Conservation (phyloP, 1,140 invertebrate genomes). For the Cheumatopsyche charites region DNA sequence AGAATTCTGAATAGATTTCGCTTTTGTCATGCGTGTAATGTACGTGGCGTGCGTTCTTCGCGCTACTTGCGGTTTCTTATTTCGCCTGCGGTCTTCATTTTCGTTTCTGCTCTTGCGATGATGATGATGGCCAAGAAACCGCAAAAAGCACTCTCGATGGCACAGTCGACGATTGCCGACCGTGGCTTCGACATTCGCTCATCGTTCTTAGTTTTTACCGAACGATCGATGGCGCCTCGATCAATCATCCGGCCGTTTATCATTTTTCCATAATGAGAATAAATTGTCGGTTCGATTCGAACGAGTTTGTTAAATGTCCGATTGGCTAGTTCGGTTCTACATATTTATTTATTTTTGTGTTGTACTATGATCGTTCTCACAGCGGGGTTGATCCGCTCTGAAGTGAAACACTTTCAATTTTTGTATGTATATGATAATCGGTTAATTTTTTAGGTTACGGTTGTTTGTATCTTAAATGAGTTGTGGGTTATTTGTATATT, state of each 20-base stretch:
- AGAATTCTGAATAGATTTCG: not conserved
- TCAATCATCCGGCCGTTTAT: not conserved
- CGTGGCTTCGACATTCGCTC: not conserved
- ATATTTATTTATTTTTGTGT: too few relatives aligned
- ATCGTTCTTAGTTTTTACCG: not conserved
- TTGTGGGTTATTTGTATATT: too few relatives aligned
- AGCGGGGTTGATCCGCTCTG: too few relatives aligned
- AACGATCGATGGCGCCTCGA: not conserved
- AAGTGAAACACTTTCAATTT: not conserved
- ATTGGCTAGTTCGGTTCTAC: not conserved
- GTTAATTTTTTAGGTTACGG: not conserved
- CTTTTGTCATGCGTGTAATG: not conserved
- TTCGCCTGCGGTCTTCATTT: not conserved
- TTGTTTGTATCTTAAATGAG: too few relatives aligned
- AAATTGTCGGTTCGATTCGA: too few relatives aligned
- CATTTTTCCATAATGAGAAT: not conserved
- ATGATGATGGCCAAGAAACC: conserved; percentile 3
- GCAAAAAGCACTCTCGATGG: conserved; percentile 28
- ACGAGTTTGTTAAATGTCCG: not conserved
- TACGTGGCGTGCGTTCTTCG: not conserved
- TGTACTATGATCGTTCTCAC: too few relatives aligned
- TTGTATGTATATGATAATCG: not conserved
- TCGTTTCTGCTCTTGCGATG: conserved; percentile 6
- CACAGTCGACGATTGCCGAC: not conserved
- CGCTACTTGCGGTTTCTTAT: not conserved